A percentile compares a stretch with the other conserved stretches of the same genome.
These are phyloP conservation scores for Vanacampus margaritifer DNA, from an alignment of 2,113 vertebrate genomes.

Conservation along the genomic window DNA sequence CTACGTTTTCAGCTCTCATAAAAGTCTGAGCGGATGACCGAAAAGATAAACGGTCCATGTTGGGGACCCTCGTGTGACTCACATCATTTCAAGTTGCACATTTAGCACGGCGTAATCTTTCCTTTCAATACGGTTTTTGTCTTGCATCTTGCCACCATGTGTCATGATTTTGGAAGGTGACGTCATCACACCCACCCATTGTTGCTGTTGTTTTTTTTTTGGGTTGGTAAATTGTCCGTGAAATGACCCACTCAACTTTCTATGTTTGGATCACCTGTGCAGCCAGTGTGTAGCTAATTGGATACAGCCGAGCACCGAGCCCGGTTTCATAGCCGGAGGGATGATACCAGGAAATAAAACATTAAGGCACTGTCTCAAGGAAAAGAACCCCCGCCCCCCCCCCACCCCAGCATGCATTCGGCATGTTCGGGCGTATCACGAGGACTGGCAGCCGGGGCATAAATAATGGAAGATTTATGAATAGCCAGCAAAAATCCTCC, in stretches of 20 bases:
- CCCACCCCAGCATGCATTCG: constrained; percentile 31
- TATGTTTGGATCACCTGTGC: constrained; percentile 48
- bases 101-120: constrained; percentile 38
- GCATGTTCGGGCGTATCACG: constrained; percentile 48
- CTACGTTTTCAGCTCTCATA: constrained; percentile 26
- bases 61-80: constrained; percentile 52
- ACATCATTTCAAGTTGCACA: constrained; percentile 37
- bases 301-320: constrained; percentile 44
- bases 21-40: constrained; percentile 48
- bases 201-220: constrained; percentile 27
- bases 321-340: constrained; percentile 40
- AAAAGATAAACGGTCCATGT: constrained; percentile 42
- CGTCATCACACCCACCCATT: constrained; percentile 51
- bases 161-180: constrained; percentile 57
- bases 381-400: too few relatives aligned
- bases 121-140: constrained; percentile 25
- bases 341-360: constrained; percentile 57
- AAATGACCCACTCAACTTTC: constrained; percentile 64
- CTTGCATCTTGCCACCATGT: constrained; percentile 33
- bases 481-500: constrained; percentile 38
- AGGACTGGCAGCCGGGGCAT: constrained; percentile 25
- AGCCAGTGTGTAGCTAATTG: constrained; percentile 56
- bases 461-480: constrained; percentile 43
- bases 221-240: constrained; percentile 32
- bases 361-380: constrained; percentile 52